Evolutionary conservation across 2,113 vertebrate genomes (phyloP), one percentile per base, ranked within the genome.

Genomic region (Carassius auratus): DNA sequence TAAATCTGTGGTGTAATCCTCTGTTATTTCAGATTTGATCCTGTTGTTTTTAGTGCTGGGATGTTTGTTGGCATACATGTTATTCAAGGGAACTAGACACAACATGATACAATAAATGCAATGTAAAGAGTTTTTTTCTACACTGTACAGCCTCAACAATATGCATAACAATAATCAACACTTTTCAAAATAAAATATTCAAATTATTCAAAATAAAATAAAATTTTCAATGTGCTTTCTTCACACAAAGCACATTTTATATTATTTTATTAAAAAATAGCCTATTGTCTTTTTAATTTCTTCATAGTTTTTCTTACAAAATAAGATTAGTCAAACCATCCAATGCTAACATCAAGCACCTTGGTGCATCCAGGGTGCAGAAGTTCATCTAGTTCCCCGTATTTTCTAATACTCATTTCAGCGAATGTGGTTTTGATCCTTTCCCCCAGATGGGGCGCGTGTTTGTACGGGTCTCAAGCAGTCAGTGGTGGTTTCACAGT

Each of bases 1-100:
- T 78, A 77, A 86, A 80, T 85, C 86, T 45, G 13, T 38, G 6
- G 52, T 19, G 21, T 81, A 88, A 86, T 74, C 84, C 38, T 50
- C 19, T 76, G 19, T 86, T 64, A 81, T 61, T 76, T 52, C 61
- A 45, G 17, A 33, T 81, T 90, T 86, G 36, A 86, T 38, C 36
- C 36, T 78, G 45, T 85, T 84, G 84, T 77, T 87, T 84, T 83
- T 61, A 15, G 9, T 62, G n/a, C 14, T 30, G 15, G 50, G 17
- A 59, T 69, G 48, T 71, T 78, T 59, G 64, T 48, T 61, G 36
- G 10, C n/a, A 66, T 48, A 50, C 14, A 21, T 48, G 61, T 19
- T 23, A 12, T 61, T 59, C 26, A 73, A 57, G 73, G 36, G 61
- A 17, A 36, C 19, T 9, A 42, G 3, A 36, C 9, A 8, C 15